Evolutionary conservation across 2,113 vertebrate species (phyloP).

Genomic region (Scartelaos histophorus): DNA sequence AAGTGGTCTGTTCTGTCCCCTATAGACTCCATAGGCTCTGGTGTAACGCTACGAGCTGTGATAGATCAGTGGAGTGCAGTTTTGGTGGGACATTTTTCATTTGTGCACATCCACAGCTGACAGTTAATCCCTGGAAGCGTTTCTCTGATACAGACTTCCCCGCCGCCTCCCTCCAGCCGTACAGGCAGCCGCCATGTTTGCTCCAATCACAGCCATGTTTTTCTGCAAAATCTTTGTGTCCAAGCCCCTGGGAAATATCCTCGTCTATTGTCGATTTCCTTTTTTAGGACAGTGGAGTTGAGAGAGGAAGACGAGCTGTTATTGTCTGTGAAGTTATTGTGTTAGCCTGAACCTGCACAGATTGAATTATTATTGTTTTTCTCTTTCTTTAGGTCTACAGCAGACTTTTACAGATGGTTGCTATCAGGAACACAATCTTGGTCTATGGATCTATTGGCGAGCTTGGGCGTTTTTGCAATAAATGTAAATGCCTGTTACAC

Average conservation of each 20-base stretch:
- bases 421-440: no score
- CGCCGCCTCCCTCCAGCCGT: background rate
- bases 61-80: background rate
- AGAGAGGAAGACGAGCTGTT: background rate
- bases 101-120: conserved; percentile 2
- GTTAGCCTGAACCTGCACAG: conserved; percentile 2
- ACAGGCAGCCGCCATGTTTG: background rate
- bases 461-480: no score
- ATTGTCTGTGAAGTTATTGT: background rate
- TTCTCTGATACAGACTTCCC: background rate
- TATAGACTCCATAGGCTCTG: background rate
- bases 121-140: conserved; percentile 7
- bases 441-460: no score
- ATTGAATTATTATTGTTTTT: background rate
- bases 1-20: no score
- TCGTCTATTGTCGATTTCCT: background rate
- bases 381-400: background rate
- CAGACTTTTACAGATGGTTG: no score
- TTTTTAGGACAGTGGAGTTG: background rate
- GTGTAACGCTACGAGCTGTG: background rate
- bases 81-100: background rate
- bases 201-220: background rate
- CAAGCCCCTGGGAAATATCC: background rate
- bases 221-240: background rate
- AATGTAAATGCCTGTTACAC: no score